A percentile compares a stretch with the other conserved stretches of the same genome.
Evolutionary conservation across 1,140 invertebrate species (phyloP).

Genomic region (Phortica variegata): DNA sequence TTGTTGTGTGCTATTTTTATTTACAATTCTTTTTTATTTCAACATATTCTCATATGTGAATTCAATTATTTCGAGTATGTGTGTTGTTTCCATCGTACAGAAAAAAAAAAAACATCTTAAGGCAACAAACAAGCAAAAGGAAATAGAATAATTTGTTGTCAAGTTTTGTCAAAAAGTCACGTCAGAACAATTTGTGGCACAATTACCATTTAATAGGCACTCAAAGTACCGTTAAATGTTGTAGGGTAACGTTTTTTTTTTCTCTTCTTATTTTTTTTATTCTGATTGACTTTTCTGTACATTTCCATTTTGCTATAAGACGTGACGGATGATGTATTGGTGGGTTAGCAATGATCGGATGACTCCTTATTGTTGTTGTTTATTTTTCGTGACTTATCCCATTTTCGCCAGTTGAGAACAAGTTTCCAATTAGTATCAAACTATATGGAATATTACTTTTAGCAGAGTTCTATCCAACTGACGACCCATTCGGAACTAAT

Average conservation of each 20-base stretch:
- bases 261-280: too few species aligned
- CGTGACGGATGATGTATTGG: background rate
- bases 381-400: background rate
- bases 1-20: conserved; percentile 41
- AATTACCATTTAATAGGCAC: conserved; percentile 55
- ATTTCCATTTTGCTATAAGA: background rate
- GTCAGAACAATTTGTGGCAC: conserved; percentile 50
- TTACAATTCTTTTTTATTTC: background rate
- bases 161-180: conserved; percentile 48
- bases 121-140: conserved; percentile 7
- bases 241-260: too few species aligned
- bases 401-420: background rate
- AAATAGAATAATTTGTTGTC: conserved; percentile 30
- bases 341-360: background rate
- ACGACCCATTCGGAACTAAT: too few species aligned
- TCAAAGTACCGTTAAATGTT: too few species aligned
- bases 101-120: too few species aligned
- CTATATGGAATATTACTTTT: too few species aligned
- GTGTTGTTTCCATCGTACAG: too few species aligned
- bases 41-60: conserved; percentile 16
- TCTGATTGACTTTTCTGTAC: conserved; percentile 23
- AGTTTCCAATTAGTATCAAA: too few species aligned
- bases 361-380: background rate
- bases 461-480: too few species aligned
- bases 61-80: conserved; percentile 36